phyloP scores from a whole-genome alignment of 1,140 invertebrate genomes.

The Lepidurus couesii region DNA sequence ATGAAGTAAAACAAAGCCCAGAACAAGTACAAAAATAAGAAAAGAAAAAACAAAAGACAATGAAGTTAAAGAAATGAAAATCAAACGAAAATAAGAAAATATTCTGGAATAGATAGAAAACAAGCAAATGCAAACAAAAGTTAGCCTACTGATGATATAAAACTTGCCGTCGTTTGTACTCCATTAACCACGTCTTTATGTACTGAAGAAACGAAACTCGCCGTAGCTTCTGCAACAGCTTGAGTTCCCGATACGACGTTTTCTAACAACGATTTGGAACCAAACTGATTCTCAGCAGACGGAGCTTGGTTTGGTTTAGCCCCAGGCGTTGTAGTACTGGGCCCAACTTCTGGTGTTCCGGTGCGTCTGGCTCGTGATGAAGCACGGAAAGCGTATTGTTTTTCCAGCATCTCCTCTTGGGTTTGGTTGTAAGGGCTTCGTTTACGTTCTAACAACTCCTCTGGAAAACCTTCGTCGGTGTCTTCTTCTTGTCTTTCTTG shows the following conservation, averaged over 20 bases:
- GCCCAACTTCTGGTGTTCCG: neutral
- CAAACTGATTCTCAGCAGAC: neutral
- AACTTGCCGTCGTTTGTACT: neutral
- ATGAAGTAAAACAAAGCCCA: too few relatives aligned
- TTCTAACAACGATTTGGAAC: neutral
- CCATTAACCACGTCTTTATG: neutral
- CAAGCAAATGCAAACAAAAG: too few relatives aligned
- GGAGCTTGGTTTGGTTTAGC: neutral
- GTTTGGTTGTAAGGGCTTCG: neutral
- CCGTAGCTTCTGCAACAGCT: neutral
- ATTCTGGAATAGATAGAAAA: too few relatives aligned
- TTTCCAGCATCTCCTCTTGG: neutral
- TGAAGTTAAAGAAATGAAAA: too few relatives aligned
- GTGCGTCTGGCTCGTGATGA: neutral
- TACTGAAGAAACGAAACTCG: neutral
- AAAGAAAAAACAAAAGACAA: too few relatives aligned
- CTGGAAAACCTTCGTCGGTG: neutral
- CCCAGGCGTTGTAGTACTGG: neutral
- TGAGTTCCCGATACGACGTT: neutral
- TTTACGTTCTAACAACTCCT: neutral
- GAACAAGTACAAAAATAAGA: too few relatives aligned
- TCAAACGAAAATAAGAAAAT: too few relatives aligned
- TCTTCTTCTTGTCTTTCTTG: neutral
- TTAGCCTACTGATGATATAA: neutral
- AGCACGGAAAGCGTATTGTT: conserved; percentile 1